These are phyloP conservation scores for Anisognathus igniventris DNA, from an alignment of 2,797 vertebrate genomes.

Conservation along the genomic window DNA sequence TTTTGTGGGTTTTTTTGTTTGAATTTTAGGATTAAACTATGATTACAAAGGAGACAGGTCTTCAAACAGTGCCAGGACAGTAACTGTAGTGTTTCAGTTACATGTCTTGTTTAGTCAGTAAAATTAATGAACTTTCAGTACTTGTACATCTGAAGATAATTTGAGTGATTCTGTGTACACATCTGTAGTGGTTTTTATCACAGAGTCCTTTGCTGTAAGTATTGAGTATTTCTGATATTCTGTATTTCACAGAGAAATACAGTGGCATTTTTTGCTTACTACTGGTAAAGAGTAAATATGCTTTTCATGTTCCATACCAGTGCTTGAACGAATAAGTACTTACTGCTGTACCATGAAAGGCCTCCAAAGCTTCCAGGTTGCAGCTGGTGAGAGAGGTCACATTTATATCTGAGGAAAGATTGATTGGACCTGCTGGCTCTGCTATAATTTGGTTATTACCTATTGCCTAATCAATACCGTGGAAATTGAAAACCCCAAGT, in stretches of 20 bases:
- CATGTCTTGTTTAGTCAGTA: background rate
- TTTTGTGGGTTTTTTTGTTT: background rate
- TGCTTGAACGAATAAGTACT: background rate
- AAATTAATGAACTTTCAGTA: background rate
- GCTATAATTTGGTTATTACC: background rate
- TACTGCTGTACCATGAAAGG: background rate
- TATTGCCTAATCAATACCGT: accelerated
- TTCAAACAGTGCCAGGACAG: background rate
- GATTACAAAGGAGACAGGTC: background rate
- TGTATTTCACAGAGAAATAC: background rate
- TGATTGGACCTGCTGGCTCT: accelerated
- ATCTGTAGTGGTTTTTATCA: background rate
- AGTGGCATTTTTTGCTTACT: background rate
- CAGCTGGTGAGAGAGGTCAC: background rate
- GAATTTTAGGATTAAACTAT: background rate
- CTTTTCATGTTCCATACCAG: background rate
- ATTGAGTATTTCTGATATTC: background rate
- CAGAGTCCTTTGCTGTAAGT: background rate
- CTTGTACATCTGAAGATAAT: background rate
- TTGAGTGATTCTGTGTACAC: background rate
- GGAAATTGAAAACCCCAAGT: background rate
- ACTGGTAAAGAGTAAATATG: accelerated
- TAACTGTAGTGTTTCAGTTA: background rate
- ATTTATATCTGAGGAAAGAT: background rate
- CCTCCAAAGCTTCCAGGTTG: background rate